A percentile compares a stretch with the other conserved stretches of the same genome.
Conservation (phyloP, 1,140 invertebrate species). For the Scaptodrosophila lebanonensis region DNA sequence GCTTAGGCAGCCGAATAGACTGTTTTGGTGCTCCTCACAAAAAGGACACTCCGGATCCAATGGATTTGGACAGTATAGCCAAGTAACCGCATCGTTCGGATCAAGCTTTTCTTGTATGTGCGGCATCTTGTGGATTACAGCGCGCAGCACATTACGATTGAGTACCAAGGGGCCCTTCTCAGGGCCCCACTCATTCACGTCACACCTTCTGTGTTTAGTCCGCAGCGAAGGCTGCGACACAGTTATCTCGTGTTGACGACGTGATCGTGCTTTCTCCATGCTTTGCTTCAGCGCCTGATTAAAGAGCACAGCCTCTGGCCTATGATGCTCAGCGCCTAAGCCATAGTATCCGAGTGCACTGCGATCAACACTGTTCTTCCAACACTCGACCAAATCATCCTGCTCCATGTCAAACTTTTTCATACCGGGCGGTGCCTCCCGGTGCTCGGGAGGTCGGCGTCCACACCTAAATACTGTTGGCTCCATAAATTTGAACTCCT, state of each 20-base stretch:
- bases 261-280: conserved; percentile 13
- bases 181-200: neutral
- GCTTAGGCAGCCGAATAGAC: too few relatives aligned
- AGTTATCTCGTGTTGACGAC: too few relatives aligned
- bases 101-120: conserved; percentile 22
- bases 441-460: too few relatives aligned
- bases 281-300: conserved; percentile 23
- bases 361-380: conserved; percentile 32
- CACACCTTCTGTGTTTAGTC: neutral
- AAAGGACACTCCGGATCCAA: conserved; percentile 10
- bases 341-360: conserved; percentile 41
- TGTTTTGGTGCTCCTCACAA: neutral
- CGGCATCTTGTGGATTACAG: conserved; percentile 37
- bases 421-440: too few relatives aligned
- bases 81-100: neutral
- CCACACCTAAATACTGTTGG: conserved; percentile 6
- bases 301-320: conserved; percentile 7
- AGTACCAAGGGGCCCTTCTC: conserved; percentile 20
- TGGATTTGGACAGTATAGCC: conserved; percentile 12
- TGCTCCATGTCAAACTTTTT: conserved; percentile 10
- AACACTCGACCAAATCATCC: conserved; percentile 27
- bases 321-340: neutral
- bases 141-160: conserved; percentile 17
- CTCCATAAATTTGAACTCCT: too few relatives aligned
- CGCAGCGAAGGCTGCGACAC: neutral